A percentile compares a stretch with the other conserved stretches of the same genome.
Conservation (phyloP, 2,113 vertebrate genomes). For the Eretmochelys imbricata region DNA sequence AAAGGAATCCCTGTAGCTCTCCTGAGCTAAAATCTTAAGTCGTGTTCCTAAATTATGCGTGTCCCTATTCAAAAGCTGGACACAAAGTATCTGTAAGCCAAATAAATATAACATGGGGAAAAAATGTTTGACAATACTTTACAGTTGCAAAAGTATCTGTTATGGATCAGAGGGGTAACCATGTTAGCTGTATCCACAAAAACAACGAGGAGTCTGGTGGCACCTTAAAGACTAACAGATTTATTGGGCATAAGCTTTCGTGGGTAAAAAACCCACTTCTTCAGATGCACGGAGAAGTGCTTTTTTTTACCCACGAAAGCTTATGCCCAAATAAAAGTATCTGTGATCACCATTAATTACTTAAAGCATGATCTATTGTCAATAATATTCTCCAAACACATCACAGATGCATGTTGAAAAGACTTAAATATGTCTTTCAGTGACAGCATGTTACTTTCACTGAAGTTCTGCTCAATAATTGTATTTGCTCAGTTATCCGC, state of each 20-base stretch:
- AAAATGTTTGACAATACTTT: not conserved
- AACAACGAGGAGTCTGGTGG: no score
- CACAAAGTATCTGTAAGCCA: not conserved
- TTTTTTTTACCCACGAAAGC: no score
- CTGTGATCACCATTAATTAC: not conserved
- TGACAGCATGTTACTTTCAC: not conserved
- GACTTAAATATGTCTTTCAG: not conserved
- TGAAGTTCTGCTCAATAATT: not conserved
- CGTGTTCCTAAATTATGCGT: accelerated
- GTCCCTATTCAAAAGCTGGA: not conserved
- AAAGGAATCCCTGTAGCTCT: not conserved
- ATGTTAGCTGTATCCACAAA: no score
- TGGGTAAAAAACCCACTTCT: no score
- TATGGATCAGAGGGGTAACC: no score
- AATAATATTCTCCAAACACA: constrained; percentile 5
- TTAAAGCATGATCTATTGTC: not conserved
- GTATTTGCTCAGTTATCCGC: not conserved
- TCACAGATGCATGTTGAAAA: not conserved
- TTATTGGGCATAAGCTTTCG: no score
- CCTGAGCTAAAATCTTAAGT: not conserved
- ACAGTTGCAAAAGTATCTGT: not conserved
- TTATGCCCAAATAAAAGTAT: not conserved
- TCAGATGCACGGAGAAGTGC: no score
- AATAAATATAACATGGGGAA: not conserved
- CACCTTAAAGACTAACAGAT: no score